Conservation (phyloP, 2,888 invertebrate genomes). For the Craniophora ligustri region DNA sequence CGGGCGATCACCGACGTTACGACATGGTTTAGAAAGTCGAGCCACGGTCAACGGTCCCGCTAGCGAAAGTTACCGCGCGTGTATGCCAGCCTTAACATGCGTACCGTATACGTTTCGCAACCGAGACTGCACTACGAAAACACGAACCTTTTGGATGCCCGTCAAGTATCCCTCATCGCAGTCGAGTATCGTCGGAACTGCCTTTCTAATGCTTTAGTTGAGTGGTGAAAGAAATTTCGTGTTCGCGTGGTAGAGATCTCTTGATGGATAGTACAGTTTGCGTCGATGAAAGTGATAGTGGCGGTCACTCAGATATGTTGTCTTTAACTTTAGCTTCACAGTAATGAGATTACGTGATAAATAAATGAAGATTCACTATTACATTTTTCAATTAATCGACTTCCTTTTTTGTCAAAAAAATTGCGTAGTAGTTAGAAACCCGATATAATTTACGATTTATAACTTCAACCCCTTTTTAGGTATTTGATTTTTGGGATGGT, state of each 20-base stretch:
- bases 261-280: slow-evolving; percentile 30
- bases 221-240: slow-evolving; percentile 23
- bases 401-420: no score
- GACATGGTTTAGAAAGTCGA: slow-evolving; percentile 86
- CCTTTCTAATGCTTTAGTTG: slow-evolving; percentile 48
- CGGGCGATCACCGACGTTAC: slow-evolving; percentile 83
- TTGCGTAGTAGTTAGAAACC: slow-evolving; percentile 4
- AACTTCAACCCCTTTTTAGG: slow-evolving; percentile 13
- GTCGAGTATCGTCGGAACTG: slow-evolving; percentile 7
- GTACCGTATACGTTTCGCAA: slow-evolving; percentile 70
- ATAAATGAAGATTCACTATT: slow-evolving; percentile 5
- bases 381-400: background rate
- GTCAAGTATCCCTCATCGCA: slow-evolving; percentile 25
- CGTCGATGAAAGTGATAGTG: slow-evolving; percentile 73
- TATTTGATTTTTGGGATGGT: no score
- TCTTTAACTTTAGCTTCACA: slow-evolving; percentile 29
- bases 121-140: slow-evolving; percentile 43
- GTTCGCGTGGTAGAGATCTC: slow-evolving; percentile 9
- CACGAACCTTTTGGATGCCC: slow-evolving; percentile 50
- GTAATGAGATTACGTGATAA: slow-evolving; percentile 15
- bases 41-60: slow-evolving; percentile 86
- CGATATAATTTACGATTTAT: slow-evolving; percentile 1
- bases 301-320: slow-evolving; percentile 20
- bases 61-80: slow-evolving; percentile 81
- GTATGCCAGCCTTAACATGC: slow-evolving; percentile 72